phyloP scores from a whole-genome alignment of 2,113 vertebrate genomes.

The Atrichornis clamosus region DNA sequence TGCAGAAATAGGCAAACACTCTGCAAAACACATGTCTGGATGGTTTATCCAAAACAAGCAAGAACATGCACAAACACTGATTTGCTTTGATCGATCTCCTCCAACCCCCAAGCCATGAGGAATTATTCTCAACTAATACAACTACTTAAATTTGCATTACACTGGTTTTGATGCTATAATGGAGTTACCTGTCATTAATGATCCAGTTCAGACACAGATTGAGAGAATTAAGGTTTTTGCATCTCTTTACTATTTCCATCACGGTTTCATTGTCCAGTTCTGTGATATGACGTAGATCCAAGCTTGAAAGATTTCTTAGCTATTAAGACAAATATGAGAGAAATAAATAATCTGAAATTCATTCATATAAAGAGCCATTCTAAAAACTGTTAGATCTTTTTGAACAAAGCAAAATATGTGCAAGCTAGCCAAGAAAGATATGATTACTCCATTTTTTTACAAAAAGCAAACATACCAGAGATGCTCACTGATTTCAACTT shows the following conservation, averaged over 20 bases:
- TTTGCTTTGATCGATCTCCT: not conserved
- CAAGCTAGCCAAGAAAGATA: not conserved
- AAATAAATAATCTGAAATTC: slow-evolving; percentile 16
- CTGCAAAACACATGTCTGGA: not conserved
- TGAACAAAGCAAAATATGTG: not conserved
- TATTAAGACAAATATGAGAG: slow-evolving; percentile 66
- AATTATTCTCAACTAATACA: not conserved
- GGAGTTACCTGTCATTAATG: slow-evolving; percentile 93
- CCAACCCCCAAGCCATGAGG: not conserved
- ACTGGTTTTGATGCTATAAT: not conserved
- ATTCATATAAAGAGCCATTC: not conserved
- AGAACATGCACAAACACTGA: not conserved
- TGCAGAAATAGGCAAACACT: not conserved
- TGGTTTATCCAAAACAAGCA: not conserved
- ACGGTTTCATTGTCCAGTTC: slow-evolving; percentile 98
- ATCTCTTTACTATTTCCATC: slow-evolving; percentile 98
- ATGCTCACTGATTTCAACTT: not conserved
- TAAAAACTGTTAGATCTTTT: not conserved
- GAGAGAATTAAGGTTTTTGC: slow-evolving; percentile 92
- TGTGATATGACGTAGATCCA: slow-evolving; percentile 96
- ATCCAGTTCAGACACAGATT: slow-evolving; percentile 99
- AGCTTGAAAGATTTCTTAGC: slow-evolving; percentile 89
- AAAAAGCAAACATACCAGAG: not conserved
- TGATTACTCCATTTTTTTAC: not conserved
- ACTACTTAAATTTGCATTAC: not conserved